These are phyloP conservation scores for Scotopteryx bipunctaria DNA, from an alignment of 2,888 invertebrate species.

Conservation along the genomic window DNA sequence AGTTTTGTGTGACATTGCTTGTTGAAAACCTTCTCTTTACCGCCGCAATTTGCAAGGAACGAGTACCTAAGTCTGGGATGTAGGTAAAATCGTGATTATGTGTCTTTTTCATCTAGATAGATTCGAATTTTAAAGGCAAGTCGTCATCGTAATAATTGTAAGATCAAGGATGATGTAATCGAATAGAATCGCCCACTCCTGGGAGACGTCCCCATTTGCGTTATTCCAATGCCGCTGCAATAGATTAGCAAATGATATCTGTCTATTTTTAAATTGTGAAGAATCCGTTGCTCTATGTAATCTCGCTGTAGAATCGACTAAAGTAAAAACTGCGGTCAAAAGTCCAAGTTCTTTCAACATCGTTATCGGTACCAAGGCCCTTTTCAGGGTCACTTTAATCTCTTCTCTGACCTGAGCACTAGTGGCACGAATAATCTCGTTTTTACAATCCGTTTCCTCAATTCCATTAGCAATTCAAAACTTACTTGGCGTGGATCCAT, in stretches of 20 bases:
- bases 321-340: background rate
- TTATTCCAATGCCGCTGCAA: background rate
- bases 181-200: slow-evolving; percentile 2
- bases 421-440: background rate
- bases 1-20: slow-evolving; percentile 2
- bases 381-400: background rate
- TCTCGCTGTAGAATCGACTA: too few species aligned
- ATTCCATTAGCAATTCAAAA: slow-evolving; percentile 4
- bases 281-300: too few species aligned
- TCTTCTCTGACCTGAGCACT: background rate
- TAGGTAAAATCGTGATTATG: too few species aligned
- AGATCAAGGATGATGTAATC: slow-evolving; percentile 14
- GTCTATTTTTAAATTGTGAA: background rate
- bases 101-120: background rate
- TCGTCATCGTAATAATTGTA: slow-evolving; percentile 1
- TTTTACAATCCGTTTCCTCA: background rate
- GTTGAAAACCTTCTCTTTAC: slow-evolving; percentile 17
- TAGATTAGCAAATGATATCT: slow-evolving; percentile 4
- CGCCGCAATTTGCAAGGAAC: too few species aligned
- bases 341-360: background rate
- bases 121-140: background rate
- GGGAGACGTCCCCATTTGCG: background rate
- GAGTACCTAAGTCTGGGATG: too few species aligned
- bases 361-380: background rate
- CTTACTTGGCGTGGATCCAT: slow-evolving; percentile 10